phyloP scores from a whole-genome alignment of 2,113 vertebrate genomes.

The Nothocercus julius region DNA sequence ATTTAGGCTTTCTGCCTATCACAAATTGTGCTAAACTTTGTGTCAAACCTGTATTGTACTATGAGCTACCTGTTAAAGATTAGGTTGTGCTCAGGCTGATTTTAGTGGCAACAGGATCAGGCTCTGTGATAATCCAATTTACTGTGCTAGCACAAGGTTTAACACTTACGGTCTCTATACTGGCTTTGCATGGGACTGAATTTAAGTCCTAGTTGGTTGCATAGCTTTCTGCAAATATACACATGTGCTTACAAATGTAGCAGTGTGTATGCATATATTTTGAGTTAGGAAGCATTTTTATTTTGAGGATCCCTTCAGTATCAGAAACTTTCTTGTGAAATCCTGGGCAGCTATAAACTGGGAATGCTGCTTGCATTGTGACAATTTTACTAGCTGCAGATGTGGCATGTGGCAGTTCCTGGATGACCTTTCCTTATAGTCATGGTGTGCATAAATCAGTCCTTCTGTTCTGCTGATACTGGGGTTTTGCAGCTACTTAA shows the following conservation, averaged over 20 bases:
- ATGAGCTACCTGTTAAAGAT: neutral
- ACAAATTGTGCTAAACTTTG: neutral
- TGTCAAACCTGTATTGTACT: neutral
- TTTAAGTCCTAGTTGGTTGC: neutral
- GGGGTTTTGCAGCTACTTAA: neutral
- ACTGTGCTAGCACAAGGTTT: neutral
- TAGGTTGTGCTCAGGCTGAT: neutral
- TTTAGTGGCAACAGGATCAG: neutral
- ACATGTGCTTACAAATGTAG: neutral
- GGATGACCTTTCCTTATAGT: neutral
- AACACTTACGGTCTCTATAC: neutral
- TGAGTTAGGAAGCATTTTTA: neutral
- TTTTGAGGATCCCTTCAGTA: neutral
- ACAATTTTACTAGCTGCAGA: neutral
- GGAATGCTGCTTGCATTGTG: neutral
- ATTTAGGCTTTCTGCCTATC: constrained; percentile 1
- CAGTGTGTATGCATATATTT: neutral
- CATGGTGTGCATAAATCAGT: neutral
- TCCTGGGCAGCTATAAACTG: neutral
- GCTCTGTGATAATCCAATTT: neutral
- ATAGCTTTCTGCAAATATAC: neutral
- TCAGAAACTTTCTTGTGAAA: neutral
- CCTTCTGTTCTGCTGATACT: neutral
- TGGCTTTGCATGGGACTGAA: neutral
- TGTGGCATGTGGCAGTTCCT: neutral